Conservation (phyloP, 2,797 vertebrate species). For the Hypotaenidia okinawae region DNA sequence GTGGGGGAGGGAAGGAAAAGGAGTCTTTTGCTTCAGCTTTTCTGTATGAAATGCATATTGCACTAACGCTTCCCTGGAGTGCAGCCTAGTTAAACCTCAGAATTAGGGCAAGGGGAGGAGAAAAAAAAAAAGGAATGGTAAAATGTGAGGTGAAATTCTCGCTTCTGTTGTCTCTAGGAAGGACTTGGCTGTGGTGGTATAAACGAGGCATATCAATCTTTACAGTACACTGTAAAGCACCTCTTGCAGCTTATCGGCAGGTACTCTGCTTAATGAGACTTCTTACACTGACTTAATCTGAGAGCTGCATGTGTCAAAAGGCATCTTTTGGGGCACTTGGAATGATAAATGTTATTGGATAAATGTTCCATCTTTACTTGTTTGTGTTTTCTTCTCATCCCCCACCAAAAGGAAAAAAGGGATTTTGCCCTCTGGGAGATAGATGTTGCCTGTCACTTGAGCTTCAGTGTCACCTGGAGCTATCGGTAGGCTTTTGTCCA, state of each 20-base stretch:
- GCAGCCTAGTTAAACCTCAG: constrained; percentile 26
- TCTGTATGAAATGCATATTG: neutral
- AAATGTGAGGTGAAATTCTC: neutral
- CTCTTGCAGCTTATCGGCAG: neutral
- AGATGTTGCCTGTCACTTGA: neutral
- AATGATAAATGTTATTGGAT: neutral
- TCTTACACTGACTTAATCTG: neutral
- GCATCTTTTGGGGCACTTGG: neutral
- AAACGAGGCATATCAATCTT: neutral
- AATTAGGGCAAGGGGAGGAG: neutral
- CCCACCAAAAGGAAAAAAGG: neutral
- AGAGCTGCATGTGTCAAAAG: neutral
- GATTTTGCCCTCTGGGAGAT: neutral
- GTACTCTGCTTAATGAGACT: neutral
- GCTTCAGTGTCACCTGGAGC: neutral
- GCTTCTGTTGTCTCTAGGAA: neutral
- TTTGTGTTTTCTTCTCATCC: neutral
- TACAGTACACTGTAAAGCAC: neutral
- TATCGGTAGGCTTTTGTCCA: neutral
- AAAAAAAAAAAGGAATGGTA: neutral
- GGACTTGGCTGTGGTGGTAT: neutral
- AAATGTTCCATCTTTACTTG: neutral
- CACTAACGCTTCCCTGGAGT: neutral
- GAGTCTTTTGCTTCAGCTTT: constrained; percentile 19
- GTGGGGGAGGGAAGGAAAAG: neutral